Evolutionary conservation across 2,888 invertebrate genomes (phyloP), one percentile per base, ranked within the genome.

Genomic region (Vesta saturnalis): DNA sequence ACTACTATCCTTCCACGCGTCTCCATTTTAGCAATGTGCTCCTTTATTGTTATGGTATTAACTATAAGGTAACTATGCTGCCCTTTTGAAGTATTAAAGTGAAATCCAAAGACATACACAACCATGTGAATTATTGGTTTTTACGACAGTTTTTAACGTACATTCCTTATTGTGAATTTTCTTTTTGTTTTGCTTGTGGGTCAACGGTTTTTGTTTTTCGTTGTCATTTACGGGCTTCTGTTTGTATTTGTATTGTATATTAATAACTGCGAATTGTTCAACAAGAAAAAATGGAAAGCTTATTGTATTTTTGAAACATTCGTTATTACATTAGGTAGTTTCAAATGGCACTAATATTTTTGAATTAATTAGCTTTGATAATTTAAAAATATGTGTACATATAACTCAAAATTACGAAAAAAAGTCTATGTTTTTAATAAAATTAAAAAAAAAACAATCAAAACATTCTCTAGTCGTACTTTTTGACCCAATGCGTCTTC

Each of bases 331-430:
- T 21, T 52, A 52, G 19, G 80, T 80, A 79, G 80, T 80, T 80
- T 80, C 80, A 75, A 79, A 80, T 79, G 80, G 80, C 80, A 79
- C 80, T 80, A 80, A 80, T 72, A 75, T 74, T 39, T 64, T 64
- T 54, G 39, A 47, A 56, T 64, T 57, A 65, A 57, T 56, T 54
- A 64, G 57, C 70, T 72, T 60, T 63, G 52, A 70, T 60, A 61
- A 70, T 68, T 54, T 52, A 63, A 59, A 52, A 67, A 64, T 60
- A 56, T 54, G 57, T 67, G 52, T 61, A 67, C 56, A 67, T 60
- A 57, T 22, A 39, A 39, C 39, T 39, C 39, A 39, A 39, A 39
- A n/a, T 39, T n/a, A 10, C 2, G 1, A 39, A 39, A 39, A 39
- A n/a, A n/a, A n/a, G 39, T 39, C 39, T 39, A 39, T 39, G 39